These are phyloP conservation scores for Drosophila melanocephala DNA, from an alignment of 2,888 invertebrate genomes.

Conservation along the genomic window DNA sequence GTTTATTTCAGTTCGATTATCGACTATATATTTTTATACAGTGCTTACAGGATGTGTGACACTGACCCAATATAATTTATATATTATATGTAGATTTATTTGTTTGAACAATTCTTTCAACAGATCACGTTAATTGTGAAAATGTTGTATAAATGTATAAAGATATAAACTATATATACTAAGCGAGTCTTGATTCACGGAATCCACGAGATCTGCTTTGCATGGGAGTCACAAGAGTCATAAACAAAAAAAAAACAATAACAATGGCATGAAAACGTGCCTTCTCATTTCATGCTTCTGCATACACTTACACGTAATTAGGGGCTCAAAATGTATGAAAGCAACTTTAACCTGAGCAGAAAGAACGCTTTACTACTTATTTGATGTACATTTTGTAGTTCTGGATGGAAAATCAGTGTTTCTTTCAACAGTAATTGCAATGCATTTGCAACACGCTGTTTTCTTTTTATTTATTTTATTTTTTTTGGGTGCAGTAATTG, in stretches of 20 bases:
- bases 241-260: constrained; percentile 8
- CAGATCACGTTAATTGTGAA: neutral
- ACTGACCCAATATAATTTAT: neutral
- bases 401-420: neutral
- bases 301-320: constrained; percentile 42
- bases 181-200: neutral
- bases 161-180: too few species aligned
- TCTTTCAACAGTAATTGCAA: constrained; percentile 11
- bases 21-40: neutral
- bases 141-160: neutral
- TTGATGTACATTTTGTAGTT: neutral
- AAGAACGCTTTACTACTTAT: constrained; percentile 1
- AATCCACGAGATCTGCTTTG: neutral
- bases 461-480: constrained; percentile 2
- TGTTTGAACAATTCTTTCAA: neutral
- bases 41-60: neutral
- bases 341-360: constrained; percentile 10
- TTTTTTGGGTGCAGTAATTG: constrained; percentile 24
- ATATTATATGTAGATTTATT: neutral
- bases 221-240: neutral
- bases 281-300: constrained; percentile 41
- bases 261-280: constrained; percentile 42
- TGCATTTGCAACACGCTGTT: constrained; percentile 6
- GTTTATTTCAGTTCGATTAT: neutral
- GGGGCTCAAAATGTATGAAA: constrained; percentile 28